Conservation (phyloP, 2,113 vertebrate genomes). For the Microtus pennsylvanicus region DNA sequence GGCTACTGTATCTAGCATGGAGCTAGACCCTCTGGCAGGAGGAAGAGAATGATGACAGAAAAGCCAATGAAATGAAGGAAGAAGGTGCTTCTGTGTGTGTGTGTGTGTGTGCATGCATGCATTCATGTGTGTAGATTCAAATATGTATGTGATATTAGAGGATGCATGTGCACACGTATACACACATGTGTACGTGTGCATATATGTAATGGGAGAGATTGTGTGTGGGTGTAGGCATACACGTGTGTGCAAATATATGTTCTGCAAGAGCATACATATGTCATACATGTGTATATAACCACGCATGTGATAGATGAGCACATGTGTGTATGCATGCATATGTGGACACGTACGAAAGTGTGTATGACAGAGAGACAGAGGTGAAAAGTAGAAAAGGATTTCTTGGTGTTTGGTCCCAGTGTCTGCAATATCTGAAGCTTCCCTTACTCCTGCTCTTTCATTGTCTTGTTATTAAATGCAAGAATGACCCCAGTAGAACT, state of each 20-base stretch:
- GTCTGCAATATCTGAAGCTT: neutral
- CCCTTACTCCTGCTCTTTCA: neutral
- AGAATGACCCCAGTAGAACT: neutral
- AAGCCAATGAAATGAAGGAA: neutral
- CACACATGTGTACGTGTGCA: neutral
- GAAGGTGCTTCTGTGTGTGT: neutral
- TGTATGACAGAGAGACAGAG: neutral
- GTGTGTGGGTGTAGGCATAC: no score
- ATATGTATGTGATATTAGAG: no score
- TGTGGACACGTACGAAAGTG: fast-evolving
- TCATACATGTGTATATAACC: neutral
- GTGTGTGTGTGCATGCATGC: no score
- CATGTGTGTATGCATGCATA: neutral
- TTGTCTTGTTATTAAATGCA: neutral
- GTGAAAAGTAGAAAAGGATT: fast-evolving
- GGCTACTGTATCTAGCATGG: neutral
- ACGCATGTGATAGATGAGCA: neutral
- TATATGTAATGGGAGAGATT: neutral
- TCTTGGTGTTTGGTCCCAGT: neutral
- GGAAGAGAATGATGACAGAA: neutral
- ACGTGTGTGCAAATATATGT: neutral
- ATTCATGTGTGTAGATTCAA: neutral
- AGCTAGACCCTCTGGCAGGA: neutral
- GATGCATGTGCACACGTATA: neutral
- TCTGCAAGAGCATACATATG: neutral